Percentiles rank a stretch among this genome's conserved stretches.
These are phyloP conservation scores for Latheticus oryzae DNA, from an alignment of 2,888 invertebrate species.

Conservation along the genomic window DNA sequence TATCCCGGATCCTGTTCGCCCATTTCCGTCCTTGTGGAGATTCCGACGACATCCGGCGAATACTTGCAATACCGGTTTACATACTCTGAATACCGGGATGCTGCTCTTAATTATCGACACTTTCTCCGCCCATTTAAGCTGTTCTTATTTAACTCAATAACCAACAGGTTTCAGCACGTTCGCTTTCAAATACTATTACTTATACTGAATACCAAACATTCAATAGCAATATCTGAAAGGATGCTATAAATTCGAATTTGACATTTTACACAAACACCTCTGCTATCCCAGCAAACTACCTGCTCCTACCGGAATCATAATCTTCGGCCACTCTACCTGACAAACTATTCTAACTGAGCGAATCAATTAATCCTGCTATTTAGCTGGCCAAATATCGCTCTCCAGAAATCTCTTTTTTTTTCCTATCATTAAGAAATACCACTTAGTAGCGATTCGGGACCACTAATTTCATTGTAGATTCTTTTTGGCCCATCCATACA, in stretches of 20 bases:
- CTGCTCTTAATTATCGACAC: constrained; percentile 5
- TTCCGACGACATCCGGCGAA: constrained; percentile 39
- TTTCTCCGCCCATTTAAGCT: constrained; percentile 27
- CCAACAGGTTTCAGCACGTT: constrained; percentile 13
- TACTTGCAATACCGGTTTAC: constrained; percentile 33
- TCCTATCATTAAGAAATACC: too few relatives aligned
- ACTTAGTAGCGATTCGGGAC: too few relatives aligned
- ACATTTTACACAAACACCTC: constrained; percentile 1
- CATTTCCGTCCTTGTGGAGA: constrained; percentile 48
- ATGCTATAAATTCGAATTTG: constrained; percentile 19
- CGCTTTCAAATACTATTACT: constrained; percentile 22
- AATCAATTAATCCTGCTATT: too few relatives aligned
- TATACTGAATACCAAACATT: constrained; percentile 12
- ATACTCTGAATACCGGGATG: constrained; percentile 26
- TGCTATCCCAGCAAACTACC: too few relatives aligned
- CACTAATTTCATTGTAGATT: too few relatives aligned
- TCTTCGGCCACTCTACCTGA: background rate
- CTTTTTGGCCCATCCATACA: too few relatives aligned
- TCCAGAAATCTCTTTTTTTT: too few relatives aligned
- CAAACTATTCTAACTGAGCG: too few relatives aligned
- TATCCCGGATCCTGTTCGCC: constrained; percentile 44
- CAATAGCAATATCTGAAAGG: constrained; percentile 23
- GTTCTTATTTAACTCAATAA: constrained; percentile 17
- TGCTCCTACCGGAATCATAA: too few relatives aligned
- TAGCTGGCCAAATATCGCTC: too few relatives aligned